phyloP scores from a whole-genome alignment of 2,888 invertebrate genomes.

The Platycheirus rosarum region DNA sequence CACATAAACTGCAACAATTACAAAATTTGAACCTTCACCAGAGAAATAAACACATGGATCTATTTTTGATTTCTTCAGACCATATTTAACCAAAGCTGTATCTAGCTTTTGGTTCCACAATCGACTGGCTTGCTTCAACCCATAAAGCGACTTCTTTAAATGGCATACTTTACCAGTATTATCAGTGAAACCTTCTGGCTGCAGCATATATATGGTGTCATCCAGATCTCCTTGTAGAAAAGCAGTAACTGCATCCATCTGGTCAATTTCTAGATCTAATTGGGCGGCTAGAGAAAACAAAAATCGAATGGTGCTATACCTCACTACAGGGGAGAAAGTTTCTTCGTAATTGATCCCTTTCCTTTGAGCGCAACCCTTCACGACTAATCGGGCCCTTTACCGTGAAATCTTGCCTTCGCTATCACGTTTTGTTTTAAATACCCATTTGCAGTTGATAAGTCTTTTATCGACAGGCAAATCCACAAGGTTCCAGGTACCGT shows the following conservation, averaged over 20 bases:
- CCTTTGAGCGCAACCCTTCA: neutral
- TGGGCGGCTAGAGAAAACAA: neutral
- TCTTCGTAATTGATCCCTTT: neutral
- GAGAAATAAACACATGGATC: no score
- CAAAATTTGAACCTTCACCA: no score
- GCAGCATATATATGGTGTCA: conserved; percentile 23
- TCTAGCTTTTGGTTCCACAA: no score
- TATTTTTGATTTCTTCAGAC: no score
- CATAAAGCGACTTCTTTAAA: conserved; percentile 44
- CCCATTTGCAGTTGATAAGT: neutral
- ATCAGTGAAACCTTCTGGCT: conserved; percentile 40
- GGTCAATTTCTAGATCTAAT: conserved; percentile 11
- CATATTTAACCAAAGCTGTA: no score
- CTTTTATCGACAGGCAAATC: neutral
- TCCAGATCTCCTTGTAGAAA: conserved; percentile 42
- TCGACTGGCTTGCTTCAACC: conserved; percentile 14
- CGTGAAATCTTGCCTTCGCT: no score
- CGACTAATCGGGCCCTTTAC: neutral
- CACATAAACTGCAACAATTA: no score
- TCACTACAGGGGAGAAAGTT: neutral
- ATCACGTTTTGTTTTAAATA: no score
- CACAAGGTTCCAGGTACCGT: neutral
- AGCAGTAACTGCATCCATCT: conserved; percentile 47
- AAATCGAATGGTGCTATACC: neutral
- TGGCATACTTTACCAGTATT: conserved; percentile 1